These are phyloP conservation scores for Threskiornis aethiopicus DNA, from an alignment of 2,797 vertebrate genomes.

Conservation along the genomic window DNA sequence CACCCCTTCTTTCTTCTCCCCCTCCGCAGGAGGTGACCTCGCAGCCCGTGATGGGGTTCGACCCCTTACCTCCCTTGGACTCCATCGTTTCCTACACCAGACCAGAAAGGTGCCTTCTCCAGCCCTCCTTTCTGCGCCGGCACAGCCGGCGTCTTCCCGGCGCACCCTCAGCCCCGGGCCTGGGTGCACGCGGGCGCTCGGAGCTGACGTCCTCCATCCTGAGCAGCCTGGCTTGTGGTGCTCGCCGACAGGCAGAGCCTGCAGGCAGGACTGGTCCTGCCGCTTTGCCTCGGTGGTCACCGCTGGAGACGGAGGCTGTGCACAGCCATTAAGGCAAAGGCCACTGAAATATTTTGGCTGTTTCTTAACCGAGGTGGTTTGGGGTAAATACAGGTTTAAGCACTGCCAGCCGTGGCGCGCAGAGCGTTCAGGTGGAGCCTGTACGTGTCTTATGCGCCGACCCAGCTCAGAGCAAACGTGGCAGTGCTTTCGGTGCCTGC, in stretches of 20 bases:
- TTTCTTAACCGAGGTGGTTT: background rate
- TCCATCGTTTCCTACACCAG: constrained; percentile 88
- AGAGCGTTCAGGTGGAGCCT: fast-evolving
- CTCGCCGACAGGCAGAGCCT: background rate
- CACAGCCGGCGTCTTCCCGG: fast-evolving
- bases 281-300: background rate
- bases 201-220: background rate
- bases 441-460: fast-evolving
- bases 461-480: background rate
- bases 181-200: fast-evolving
- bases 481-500: background rate
- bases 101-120: constrained; percentile 86
- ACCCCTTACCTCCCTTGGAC: constrained; percentile 92
- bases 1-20: background rate
- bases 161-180: background rate
- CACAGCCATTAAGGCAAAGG: background rate
- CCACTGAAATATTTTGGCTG: background rate
- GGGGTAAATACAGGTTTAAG: background rate
- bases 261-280: background rate
- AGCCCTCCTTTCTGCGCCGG: fast-evolving
- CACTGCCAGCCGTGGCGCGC: fast-evolving
- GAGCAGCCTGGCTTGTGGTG: background rate
- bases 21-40: constrained; percentile 89
- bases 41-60: constrained; percentile 93
- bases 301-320: fast-evolving